Percentiles rank a stretch among this genome's conserved stretches.
phyloP scores from a whole-genome alignment of 2,797 vertebrate genomes.

The Hoplostethus mediterraneus region DNA sequence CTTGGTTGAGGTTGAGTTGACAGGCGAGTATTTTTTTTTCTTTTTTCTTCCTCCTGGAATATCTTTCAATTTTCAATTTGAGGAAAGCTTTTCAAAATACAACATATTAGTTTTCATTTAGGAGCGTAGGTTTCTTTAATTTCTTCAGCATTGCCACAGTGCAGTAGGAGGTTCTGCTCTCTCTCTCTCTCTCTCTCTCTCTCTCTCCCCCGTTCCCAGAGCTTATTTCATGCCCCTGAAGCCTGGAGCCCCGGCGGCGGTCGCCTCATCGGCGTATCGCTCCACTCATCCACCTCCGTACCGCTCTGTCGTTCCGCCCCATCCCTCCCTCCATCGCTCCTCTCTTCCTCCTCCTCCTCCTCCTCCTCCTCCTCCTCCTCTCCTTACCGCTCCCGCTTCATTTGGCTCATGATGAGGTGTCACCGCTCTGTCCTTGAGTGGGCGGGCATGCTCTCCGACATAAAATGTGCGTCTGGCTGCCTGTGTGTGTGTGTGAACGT shows the following conservation, averaged over 20 bases:
- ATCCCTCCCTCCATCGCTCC: slow-evolving; percentile 66
- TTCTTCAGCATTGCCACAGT: too few species aligned
- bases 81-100: too few species aligned
- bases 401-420: slow-evolving; percentile 85
- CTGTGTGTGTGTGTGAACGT: neutral
- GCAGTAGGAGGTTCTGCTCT: neutral
- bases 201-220: slow-evolving; percentile 6
- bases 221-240: slow-evolving; percentile 67
- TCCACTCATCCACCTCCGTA: slow-evolving; percentile 61
- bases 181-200: neutral
- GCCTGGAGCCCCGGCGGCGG: slow-evolving; percentile 41
- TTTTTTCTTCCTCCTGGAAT: too few species aligned
- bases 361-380: slow-evolving; percentile 66
- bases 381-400: slow-evolving; percentile 75
- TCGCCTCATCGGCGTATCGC: slow-evolving; percentile 47
- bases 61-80: too few species aligned
- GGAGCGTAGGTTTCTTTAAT: too few species aligned
- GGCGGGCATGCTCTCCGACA: slow-evolving; percentile 68
- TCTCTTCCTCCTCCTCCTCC: slow-evolving; percentile 55
- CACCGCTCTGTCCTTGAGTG: slow-evolving; percentile 78
- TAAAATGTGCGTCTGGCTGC: slow-evolving; percentile 16
- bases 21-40: too few species aligned
- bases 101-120: too few species aligned
- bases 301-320: slow-evolving; percentile 59
- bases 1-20: too few species aligned